Conservation (phyloP, 2,888 invertebrate genomes). For the Oscheius sp. region DNA sequence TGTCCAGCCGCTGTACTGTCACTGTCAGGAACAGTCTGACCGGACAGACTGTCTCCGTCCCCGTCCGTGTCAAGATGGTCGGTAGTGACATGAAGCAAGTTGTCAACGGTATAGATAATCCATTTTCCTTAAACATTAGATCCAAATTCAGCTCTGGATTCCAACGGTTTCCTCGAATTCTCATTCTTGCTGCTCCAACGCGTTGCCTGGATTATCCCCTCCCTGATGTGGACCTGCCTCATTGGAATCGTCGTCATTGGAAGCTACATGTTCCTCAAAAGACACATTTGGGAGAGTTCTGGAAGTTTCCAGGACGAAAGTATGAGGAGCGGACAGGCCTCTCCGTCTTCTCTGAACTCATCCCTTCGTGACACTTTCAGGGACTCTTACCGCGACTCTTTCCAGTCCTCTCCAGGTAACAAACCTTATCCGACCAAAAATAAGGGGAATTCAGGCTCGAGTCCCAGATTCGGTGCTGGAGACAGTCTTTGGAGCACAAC, state of each 20-base stretch:
- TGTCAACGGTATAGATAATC: conserved; percentile 1
- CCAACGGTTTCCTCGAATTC: conserved; percentile 52
- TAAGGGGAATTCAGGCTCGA: background rate
- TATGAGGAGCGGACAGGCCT: background rate
- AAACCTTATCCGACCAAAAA: background rate
- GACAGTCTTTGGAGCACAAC: conserved; percentile 25
- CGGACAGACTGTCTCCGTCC: conserved; percentile 48
- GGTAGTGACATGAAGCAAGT: conserved; percentile 53
- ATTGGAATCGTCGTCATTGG: conserved; percentile 39
- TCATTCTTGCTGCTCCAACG: conserved; percentile 48
- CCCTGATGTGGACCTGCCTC: conserved; percentile 47
- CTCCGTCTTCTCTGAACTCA: background rate
- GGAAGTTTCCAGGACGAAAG: conserved; percentile 32
- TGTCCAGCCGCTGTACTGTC: conserved; percentile 44
- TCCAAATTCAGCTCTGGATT: conserved; percentile 46
- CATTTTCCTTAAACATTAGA: background rate
- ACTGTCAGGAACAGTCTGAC: conserved; percentile 46
- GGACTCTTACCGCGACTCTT: background rate
- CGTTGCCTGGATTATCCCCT: conserved; percentile 47
- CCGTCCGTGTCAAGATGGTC: conserved; percentile 53
- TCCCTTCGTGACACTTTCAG: background rate
- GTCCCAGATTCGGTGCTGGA: conserved; percentile 17
- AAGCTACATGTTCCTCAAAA: conserved; percentile 31
- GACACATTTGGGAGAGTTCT: conserved; percentile 26
- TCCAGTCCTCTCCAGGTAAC: conserved; percentile 21